phyloP scores from a whole-genome alignment of 1,140 invertebrate species.

The Halesus radiatus region DNA sequence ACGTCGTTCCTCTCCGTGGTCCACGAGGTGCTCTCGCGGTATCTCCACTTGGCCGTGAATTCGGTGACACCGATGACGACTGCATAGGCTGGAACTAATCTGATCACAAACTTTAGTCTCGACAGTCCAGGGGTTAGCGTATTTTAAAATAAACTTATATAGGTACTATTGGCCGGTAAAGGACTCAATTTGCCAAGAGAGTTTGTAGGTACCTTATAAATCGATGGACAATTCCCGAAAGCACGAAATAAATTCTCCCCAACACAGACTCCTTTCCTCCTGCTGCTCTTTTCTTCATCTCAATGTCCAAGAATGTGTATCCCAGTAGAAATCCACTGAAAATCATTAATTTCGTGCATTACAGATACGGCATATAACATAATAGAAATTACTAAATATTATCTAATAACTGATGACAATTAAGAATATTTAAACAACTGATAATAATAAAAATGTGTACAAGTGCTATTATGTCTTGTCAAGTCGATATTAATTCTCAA shows the following conservation, averaged over 20 bases:
- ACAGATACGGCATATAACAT: too few relatives aligned
- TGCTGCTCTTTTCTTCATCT: not conserved
- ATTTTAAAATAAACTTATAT: too few relatives aligned
- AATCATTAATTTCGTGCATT: not conserved
- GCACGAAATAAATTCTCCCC: not conserved
- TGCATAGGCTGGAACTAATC: conserved; percentile 71
- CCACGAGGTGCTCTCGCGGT: conserved; percentile 68
- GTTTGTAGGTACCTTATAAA: not conserved
- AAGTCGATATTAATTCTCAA: too few relatives aligned
- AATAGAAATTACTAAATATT: too few relatives aligned
- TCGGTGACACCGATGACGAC: conserved; percentile 69
- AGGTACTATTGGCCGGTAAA: too few relatives aligned
- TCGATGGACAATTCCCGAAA: not conserved
- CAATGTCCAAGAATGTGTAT: not conserved
- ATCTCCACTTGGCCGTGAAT: conserved; percentile 68
- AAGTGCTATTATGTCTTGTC: too few relatives aligned
- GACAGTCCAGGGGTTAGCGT: not conserved
- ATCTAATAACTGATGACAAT: too few relatives aligned
- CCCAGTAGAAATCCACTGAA: conserved; percentile 32
- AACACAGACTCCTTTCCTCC: not conserved
- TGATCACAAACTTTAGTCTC: conserved; percentile 59
- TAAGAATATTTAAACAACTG: too few relatives aligned
- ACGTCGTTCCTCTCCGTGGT: conserved; percentile 67
- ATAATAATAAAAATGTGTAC: too few relatives aligned
- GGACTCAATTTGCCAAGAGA: too few relatives aligned